Conservation (phyloP, 2,888 invertebrate species). For the Drosophila paranaensis region DNA sequence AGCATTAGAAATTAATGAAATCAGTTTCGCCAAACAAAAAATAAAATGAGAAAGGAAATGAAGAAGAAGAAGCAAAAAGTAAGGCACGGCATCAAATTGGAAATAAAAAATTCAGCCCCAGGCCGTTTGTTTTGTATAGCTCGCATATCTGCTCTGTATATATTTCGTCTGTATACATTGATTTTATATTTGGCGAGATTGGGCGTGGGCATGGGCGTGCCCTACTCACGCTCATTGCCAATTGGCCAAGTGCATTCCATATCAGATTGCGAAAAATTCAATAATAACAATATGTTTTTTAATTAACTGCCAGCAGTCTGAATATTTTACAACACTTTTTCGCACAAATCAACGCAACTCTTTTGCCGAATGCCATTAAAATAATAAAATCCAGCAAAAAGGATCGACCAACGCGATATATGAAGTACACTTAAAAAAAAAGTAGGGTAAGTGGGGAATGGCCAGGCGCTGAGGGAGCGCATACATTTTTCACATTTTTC, state of each 20-base stretch:
- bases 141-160: slow-evolving; percentile 18
- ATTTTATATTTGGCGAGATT: slow-evolving; percentile 33
- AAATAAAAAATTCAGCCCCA: slow-evolving; percentile 58
- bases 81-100: slow-evolving; percentile 52
- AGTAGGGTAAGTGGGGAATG: slow-evolving; percentile 56
- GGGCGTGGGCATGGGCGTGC: slow-evolving; percentile 12
- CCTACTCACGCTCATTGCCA: background rate
- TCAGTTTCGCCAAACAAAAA: slow-evolving; percentile 57
- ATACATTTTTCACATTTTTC: slow-evolving; percentile 56
- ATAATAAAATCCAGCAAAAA: slow-evolving; percentile 32
- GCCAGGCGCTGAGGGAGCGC: slow-evolving; percentile 63
- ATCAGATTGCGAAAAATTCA: slow-evolving; percentile 22
- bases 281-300: slow-evolving; percentile 39
- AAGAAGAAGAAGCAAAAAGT: slow-evolving; percentile 16
- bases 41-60: background rate
- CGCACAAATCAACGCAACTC: slow-evolving; percentile 53
- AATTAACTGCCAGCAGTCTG: slow-evolving; percentile 43
- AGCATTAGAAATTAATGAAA: slow-evolving; percentile 79
- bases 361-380: slow-evolving; percentile 35
- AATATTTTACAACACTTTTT: slow-evolving; percentile 28
- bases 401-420: slow-evolving; percentile 26
- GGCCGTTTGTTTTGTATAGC: slow-evolving; percentile 39
- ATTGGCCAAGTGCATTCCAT: slow-evolving; percentile 20
- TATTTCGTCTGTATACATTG: slow-evolving; percentile 27
- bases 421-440: slow-evolving; percentile 31